Conservation (phyloP, 2,113 vertebrate species). For the Morone chrysops region DNA sequence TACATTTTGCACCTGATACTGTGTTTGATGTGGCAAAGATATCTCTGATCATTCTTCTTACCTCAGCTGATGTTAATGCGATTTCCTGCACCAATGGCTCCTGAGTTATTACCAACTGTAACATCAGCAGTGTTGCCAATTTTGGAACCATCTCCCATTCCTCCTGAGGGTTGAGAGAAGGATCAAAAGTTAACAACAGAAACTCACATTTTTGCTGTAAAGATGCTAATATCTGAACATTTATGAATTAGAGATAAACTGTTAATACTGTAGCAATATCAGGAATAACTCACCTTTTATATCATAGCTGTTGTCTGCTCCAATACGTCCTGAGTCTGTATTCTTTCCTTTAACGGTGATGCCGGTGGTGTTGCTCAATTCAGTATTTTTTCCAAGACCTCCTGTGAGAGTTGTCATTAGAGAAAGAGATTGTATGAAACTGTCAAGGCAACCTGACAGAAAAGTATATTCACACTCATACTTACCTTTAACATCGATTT, state of each 20-base stretch:
- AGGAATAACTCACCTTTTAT: background rate
- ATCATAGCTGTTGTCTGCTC: background rate
- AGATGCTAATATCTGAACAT: background rate
- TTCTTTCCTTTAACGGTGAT: fast-evolving
- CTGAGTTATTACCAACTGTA: background rate
- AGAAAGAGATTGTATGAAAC: background rate
- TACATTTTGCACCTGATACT: too few species aligned
- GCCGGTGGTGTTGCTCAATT: background rate
- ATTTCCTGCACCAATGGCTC: background rate
- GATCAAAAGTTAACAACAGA: background rate
- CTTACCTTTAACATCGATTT: background rate
- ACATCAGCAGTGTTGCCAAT: background rate
- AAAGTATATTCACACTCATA: background rate
- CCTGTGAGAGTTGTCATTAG: background rate
- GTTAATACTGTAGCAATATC: background rate
- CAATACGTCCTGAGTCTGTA: background rate
- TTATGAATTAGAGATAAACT: background rate
- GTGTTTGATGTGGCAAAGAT: background rate
- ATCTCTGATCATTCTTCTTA: background rate
- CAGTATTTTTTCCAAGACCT: background rate
- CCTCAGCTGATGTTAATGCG: background rate
- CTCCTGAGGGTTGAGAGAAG: slow-evolving; percentile 4
- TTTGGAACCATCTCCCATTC: fast-evolving
- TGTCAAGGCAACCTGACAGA: background rate
- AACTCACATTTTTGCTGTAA: background rate